Base-by-base conservation (phyloP, 2,797 vertebrate species). In the Myiothlypis coronata region DNA sequence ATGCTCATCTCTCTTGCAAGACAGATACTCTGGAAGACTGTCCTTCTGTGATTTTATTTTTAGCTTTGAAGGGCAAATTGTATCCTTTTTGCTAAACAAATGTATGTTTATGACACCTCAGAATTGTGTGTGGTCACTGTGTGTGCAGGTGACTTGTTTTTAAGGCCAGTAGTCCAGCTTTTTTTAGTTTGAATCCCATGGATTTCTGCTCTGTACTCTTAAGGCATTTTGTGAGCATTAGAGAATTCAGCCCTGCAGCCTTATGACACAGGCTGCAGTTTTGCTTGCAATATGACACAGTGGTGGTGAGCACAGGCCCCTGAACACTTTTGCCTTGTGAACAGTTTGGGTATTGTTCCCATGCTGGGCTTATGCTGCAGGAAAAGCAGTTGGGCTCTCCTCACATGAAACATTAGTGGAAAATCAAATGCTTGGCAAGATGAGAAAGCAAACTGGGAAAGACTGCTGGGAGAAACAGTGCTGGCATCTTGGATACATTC, bases 101-200 rank as follows among this genome's bases (percentile, higher is more conserved):
- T 35, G 1, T 28, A 9, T 35, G 4, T 8, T 69, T 79, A 15
- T 69, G 26, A 50, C 26, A 79, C 21, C 14, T 65, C 56, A 89
- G n/a, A n/a, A 12, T 23, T 14, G 4, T 0, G 1, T 64, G 12
- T 7, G 14, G 35, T n/a, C 7, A 27, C 15, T 68, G 24, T 50
- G 13, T 11, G 11, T 35, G 20, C 43, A 61, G 39, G 6, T 39
- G 5, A 57, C 74, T 61, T 1, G 7, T 14, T 84, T 75, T 50
- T 79, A 32, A 49, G 28, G 27, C 17, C 35, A 64, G 8, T 6
- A 35, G 24, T 39, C 16, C 32, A 14, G 15, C 8, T 39, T 44
- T 28, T 85, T 52, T 32, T 50, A 7, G 14, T 26, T 77, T 77
- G 35, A 72, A 47, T 53, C 26, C 39, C n/a, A 30, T 6, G 20